Evolutionary conservation across 1,140 invertebrate species (phyloP).

Genomic region (Andricus grossulariae): DNA sequence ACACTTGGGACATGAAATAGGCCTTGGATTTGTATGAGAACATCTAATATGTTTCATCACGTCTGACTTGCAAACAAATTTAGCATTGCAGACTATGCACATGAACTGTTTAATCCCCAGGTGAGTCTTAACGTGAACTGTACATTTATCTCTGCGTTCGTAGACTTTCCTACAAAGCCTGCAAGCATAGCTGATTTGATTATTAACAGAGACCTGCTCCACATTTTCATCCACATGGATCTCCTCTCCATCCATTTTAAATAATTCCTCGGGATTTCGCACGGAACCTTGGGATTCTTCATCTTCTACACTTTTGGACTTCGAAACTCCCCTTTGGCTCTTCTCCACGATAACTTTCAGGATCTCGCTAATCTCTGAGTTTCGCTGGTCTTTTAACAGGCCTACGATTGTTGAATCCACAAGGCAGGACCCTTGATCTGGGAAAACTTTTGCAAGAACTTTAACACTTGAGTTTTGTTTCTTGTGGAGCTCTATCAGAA

Average conservation of each 20-base stretch:
- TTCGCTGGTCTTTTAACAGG: conserved; percentile 65
- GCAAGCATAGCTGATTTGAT: conserved; percentile 68
- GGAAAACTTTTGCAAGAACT: conserved; percentile 70
- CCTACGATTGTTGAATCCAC: conserved; percentile 68
- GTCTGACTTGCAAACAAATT: conserved; percentile 74
- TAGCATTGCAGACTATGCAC: conserved; percentile 80
- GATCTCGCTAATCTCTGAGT: conserved; percentile 65
- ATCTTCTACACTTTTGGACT: conserved; percentile 60
- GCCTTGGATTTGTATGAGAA: conserved; percentile 73
- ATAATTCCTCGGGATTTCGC: conserved; percentile 70
- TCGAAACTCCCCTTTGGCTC: conserved; percentile 42
- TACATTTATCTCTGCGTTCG: conserved; percentile 72
- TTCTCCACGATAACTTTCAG: conserved; percentile 62
- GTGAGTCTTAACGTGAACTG: conserved; percentile 83
- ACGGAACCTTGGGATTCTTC: conserved; percentile 59
- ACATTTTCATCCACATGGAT: conserved; percentile 73
- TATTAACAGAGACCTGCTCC: conserved; percentile 62
- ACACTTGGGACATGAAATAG: conserved; percentile 72
- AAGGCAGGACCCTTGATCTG: conserved; percentile 71
- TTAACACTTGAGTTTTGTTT: conserved; percentile 64
- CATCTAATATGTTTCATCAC: conserved; percentile 75
- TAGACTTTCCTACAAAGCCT: conserved; percentile 71
- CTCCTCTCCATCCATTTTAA: conserved; percentile 72
- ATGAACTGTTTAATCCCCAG: conserved; percentile 82
- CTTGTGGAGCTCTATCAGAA: conserved; percentile 69